Evolutionary conservation across 2,888 invertebrate genomes (phyloP).

Genomic region (Diadegma fenestrale): DNA sequence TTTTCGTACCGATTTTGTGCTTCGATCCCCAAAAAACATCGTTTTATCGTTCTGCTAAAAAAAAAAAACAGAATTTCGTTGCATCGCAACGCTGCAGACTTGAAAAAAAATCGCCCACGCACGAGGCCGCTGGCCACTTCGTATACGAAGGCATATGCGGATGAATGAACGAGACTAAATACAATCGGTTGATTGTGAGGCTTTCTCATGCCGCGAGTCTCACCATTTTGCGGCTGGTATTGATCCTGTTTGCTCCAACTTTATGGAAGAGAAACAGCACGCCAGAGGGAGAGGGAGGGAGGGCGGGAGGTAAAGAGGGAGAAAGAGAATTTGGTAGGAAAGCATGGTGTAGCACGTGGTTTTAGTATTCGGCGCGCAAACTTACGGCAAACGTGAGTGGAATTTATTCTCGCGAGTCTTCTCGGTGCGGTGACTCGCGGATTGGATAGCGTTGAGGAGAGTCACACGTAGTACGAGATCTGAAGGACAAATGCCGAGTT

Average conservation of each 20-base stretch:
- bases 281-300: constrained; percentile 1
- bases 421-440: constrained; percentile 29
- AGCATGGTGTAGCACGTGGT: constrained; percentile 64
- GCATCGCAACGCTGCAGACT: too few relatives aligned
- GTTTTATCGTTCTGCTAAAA: too few relatives aligned
- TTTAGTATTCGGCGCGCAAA: constrained; percentile 84
- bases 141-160: neutral
- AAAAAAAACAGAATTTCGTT: too few relatives aligned
- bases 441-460: constrained; percentile 14
- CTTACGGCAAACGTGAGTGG: constrained; percentile 76
- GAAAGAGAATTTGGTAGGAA: constrained; percentile 15
- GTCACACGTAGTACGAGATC: constrained; percentile 26
- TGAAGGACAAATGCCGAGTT: constrained; percentile 11
- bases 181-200: constrained; percentile 55
- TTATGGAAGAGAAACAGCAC: constrained; percentile 11
- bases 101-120: too few relatives aligned
- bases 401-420: constrained; percentile 64
- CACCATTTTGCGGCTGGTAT: constrained; percentile 74
- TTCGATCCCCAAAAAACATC: too few relatives aligned
- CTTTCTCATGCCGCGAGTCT: constrained; percentile 51
- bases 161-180: constrained; percentile 43
- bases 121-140: neutral
- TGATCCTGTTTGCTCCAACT: constrained; percentile 82
- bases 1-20: too few relatives aligned
- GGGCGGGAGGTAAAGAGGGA: constrained; percentile 8